Evolutionary conservation across 1,140 invertebrate species (phyloP), one percentile per base, ranked within the genome.

Genomic region (Physella acuta): DNA sequence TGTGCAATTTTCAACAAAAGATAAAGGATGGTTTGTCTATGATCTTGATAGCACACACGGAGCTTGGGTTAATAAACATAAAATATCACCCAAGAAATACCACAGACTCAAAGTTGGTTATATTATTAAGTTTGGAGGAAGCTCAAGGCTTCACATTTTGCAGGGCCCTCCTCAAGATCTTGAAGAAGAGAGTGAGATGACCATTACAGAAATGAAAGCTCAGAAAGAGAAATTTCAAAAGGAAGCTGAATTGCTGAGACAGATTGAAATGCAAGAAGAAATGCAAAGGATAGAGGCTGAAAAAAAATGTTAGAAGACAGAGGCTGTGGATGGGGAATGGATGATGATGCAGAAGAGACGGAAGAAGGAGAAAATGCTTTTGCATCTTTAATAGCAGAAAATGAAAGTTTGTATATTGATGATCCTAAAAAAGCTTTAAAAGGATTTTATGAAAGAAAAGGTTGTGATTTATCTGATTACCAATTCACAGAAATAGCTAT

Each of bases 401-500:
- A 95, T 82, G 94, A 97, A 82, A 92, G 95, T 73, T 81, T 97
- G 4, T 96, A 87, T 73, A 85, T 97, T 31, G 91, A 94, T 64
- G 95, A 99, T 87, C 96, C 97, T 0, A 98, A 98, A 84, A 97
- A 96, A 84, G 94, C 94, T 1, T 82, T 99, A 4, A 86, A 93
- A 74, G 93, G 94, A 0, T 99, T 94, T 88, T 98, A 96, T 85
- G 96, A 98, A 84, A 87, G 95, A 70, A 96, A 99, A 87, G 97
- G 95, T 97, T 78, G 73, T 75, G 83, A 84, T 53, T 64, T 78
- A 24, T 82, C 83, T 24, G 81, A 84, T 30, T 84, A 84, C 76
- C 75, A 82, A 36, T 75, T 82, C 44, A 65, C 73, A 59, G 82
- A 82, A 26, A 72, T 69, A 28, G 77, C 76, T 16, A 69, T 37